A percentile compares a stretch with the other conserved stretches of the same genome.
Conservation (phyloP, 2,113 vertebrate species). For the Apistogramma diplotaenia region DNA sequence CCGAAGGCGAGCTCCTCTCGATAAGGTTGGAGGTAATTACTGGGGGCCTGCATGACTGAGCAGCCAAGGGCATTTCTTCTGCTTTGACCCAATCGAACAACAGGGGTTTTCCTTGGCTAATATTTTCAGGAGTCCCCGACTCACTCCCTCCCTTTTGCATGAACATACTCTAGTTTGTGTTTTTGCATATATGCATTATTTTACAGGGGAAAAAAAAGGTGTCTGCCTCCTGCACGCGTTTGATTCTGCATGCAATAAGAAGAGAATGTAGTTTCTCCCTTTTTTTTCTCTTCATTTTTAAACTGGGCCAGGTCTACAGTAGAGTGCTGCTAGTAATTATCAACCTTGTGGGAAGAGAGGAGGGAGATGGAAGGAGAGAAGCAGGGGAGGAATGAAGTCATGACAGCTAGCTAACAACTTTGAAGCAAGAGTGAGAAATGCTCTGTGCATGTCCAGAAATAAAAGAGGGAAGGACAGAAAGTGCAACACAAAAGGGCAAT, state of each 20-base stretch:
- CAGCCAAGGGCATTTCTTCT: constrained; percentile 76
- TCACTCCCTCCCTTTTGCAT: background rate
- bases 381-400: constrained; percentile 8
- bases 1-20: constrained; percentile 46
- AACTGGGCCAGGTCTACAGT: constrained; percentile 69
- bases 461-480: background rate
- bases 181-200: background rate
- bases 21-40: constrained; percentile 77
- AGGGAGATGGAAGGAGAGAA: constrained; percentile 18
- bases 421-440: constrained; percentile 14
- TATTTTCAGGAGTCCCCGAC: constrained; percentile 64
- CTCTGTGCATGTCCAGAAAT: constrained; percentile 17
- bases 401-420: constrained; percentile 29
- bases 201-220: constrained; percentile 1
- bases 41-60: constrained; percentile 63
- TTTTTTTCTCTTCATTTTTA: constrained; percentile 31
- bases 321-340: constrained; percentile 68
- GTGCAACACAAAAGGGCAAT: constrained; percentile 16
- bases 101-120: constrained; percentile 67
- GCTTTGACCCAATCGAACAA: constrained; percentile 51
- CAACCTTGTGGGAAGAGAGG: constrained; percentile 57
- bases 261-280: constrained; percentile 44
- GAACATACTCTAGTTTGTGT: background rate
- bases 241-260: constrained; percentile 63
- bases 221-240: constrained; percentile 37